Percentiles rank a stretch among this genome's conserved stretches.
Conservation (phyloP, 2,888 invertebrate species). For the Euproctis similis region DNA sequence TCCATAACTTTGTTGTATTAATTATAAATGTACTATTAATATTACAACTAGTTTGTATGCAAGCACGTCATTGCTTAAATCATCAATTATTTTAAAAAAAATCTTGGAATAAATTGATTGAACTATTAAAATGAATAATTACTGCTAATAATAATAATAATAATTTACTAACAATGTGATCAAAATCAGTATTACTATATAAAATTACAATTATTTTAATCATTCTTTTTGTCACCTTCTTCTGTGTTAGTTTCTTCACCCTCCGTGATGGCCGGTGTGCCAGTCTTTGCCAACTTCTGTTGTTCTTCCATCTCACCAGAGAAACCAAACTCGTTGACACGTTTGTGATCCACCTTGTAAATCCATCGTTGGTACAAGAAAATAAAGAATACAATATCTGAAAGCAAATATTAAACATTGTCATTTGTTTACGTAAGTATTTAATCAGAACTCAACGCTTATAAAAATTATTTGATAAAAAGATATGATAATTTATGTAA, state of each 20-base stretch:
- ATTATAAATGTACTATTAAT: no score
- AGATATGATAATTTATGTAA: no score
- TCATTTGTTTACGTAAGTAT: slow-evolving; percentile 12
- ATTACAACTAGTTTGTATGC: not conserved
- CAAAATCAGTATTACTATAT: slow-evolving; percentile 11
- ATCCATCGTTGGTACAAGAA: slow-evolving; percentile 99
- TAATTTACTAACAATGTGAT: slow-evolving; percentile 6
- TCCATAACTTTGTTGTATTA: no score
- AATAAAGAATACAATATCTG: slow-evolving; percentile 98
- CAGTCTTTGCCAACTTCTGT: slow-evolving; percentile 47
- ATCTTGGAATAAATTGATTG: no score
- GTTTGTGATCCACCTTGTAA: slow-evolving; percentile 95
- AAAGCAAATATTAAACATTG: slow-evolving; percentile 30
- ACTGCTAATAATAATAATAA: no score
- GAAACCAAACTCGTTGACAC: slow-evolving; percentile 99
- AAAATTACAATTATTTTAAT: slow-evolving; percentile 34
- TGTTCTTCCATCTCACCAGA: slow-evolving; percentile 91
- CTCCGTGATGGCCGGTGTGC: slow-evolving; percentile 49
- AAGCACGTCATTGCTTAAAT: not conserved
- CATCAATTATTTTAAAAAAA: no score
- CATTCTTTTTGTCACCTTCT: slow-evolving; percentile 65
- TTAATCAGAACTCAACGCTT: not conserved
- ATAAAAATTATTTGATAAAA: no score
- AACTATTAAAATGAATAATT: no score
- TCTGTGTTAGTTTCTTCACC: slow-evolving; percentile 32